These are phyloP conservation scores for Anhinga anhinga DNA, from an alignment of 2,113 vertebrate genomes.

Conservation along the genomic window DNA sequence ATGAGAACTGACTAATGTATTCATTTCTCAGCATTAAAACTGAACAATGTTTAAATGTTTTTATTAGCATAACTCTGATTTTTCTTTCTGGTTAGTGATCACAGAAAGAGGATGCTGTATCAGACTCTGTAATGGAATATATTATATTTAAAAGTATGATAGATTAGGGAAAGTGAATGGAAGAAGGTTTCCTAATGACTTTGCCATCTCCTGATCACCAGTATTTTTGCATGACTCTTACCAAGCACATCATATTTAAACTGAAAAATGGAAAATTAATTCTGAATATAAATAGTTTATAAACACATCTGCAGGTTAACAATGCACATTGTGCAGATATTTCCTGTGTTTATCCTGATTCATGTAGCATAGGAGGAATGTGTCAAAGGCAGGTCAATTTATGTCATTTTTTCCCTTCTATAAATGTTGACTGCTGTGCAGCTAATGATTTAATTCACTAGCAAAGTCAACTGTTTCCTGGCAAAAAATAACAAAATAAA, in stretches of 20 bases:
- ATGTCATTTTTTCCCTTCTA: slow-evolving; percentile 22
- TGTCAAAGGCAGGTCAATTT: slow-evolving; percentile 31
- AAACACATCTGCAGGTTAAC: slow-evolving; percentile 33
- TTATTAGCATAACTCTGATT: not conserved
- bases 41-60: not conserved
- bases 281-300: slow-evolving; percentile 11
- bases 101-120: not conserved
- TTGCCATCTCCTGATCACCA: not conserved
- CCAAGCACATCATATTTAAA: not conserved
- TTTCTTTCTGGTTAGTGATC: not conserved
- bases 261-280: slow-evolving; percentile 26
- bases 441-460: slow-evolving; percentile 13
- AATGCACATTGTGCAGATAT: slow-evolving; percentile 40
- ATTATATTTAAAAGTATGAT: not conserved
- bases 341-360: slow-evolving; percentile 51
- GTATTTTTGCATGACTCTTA: not conserved
- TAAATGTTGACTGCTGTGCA: slow-evolving; percentile 13
- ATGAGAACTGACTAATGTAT: not conserved
- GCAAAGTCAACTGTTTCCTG: slow-evolving; percentile 26
- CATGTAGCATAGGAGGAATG: not conserved
- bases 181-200: not conserved
- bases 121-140: not conserved
- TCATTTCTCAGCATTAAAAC: slow-evolving; percentile 1
- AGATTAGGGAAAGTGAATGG: not conserved
- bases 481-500: not conserved